Conservation (phyloP, 2,113 vertebrate species). For the Hipposideros armiger region DNA sequence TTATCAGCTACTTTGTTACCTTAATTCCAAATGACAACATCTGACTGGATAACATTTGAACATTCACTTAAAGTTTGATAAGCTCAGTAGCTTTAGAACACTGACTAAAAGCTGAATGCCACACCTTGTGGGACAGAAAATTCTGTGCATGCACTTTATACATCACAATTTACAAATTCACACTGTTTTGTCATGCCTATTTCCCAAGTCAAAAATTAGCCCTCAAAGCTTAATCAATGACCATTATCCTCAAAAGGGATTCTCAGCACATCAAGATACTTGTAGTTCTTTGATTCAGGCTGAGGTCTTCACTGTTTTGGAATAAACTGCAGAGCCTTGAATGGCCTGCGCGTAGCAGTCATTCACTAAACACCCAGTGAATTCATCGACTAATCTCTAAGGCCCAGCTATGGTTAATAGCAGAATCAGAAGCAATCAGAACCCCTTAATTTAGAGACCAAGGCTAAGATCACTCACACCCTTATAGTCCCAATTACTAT, state of each 20-base stretch:
- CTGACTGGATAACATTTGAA: background rate
- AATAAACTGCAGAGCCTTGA: background rate
- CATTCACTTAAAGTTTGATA: background rate
- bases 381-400: background rate
- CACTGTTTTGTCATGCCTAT: background rate
- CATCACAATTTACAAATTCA: conserved; percentile 34
- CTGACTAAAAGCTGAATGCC: background rate
- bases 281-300: background rate
- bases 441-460: background rate
- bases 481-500: background rate
- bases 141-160: background rate
- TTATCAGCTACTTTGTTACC: conserved; percentile 25
- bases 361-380: conserved; percentile 24
- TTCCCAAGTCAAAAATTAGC: background rate
- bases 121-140: background rate
- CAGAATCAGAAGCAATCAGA: conserved; percentile 30
- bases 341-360: no score
- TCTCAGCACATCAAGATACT: conserved; percentile 8
- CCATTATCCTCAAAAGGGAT: background rate
- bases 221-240: background rate
- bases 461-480: background rate
- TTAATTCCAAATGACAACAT: conserved; percentile 52
- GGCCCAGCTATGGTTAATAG: background rate
- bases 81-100: conserved; percentile 12
- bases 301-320: background rate